Evolutionary conservation across 2,888 invertebrate genomes (phyloP), one percentile per base, ranked within the genome.

Genomic region (Phengaris alcon): DNA sequence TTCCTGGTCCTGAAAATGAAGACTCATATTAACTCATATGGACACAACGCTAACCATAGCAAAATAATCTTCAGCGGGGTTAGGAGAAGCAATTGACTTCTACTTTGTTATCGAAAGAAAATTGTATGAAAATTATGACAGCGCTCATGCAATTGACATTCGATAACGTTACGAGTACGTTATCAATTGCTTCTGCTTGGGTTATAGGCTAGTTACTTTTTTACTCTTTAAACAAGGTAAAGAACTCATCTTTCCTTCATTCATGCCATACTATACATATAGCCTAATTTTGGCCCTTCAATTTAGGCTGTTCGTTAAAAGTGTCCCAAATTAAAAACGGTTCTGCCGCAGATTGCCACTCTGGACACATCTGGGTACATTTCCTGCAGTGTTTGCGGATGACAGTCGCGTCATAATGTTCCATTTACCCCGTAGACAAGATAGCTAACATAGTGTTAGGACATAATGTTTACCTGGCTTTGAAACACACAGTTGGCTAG

Each of bases 321-420:
- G 15, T 59, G 22, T 22, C 22, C 59, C 3, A 22, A 59, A 15
- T 59, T 59, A 1, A 46, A 48, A 7, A 8, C 48, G 48, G 9
- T 59, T 59, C 22, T 5, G 15, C 51, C 70, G 15, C 52, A 70
- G 52, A 70, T 51, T 70, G 52, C 12, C 52, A 70, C 70, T 35
- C 22, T 46, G 46, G 51, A 10, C 70, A 15, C 51, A 4, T 51
- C 22, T 48, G 48, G 48, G 46, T 70, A 22, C 51, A 51, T 51
- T 70, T 52, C 70, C 70, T 70, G 70, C 22, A 22, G 69, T 64
- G 15, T 64, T 48, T 51, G 15, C 8, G 7, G 69, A 51, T 70
- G 51, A 70, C 35, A 51, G 12, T 6, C 70, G 15, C n/a, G 15
- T 70, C 35, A 48, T 70, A 15, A 35, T 44, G 22, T 12, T 46